phyloP scores from a whole-genome alignment of 2,888 invertebrate species.

The Cheilosia soror region DNA sequence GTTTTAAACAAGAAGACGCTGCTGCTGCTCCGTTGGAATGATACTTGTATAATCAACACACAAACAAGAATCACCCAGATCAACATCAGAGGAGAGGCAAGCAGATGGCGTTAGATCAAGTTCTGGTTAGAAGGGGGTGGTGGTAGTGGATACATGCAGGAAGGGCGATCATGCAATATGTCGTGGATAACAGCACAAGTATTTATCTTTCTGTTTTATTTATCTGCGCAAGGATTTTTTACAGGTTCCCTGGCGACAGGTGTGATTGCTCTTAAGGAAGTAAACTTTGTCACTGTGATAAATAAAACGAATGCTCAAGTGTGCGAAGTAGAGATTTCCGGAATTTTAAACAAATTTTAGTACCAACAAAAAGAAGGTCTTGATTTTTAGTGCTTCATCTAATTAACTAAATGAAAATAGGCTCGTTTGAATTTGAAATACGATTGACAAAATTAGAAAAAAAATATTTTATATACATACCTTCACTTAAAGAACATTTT shows the following conservation, averaged over 20 bases:
- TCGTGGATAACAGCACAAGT: constrained; percentile 37
- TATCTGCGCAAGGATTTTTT: not conserved
- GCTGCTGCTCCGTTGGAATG: not conserved
- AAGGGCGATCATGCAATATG: not conserved
- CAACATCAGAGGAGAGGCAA: not conserved
- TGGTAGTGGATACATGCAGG: not conserved
- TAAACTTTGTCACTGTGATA: constrained; percentile 47
- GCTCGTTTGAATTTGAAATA: too few species aligned
- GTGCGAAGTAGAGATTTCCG: constrained; percentile 3
- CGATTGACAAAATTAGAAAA: too few species aligned
- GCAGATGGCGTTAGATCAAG: constrained; percentile 30
- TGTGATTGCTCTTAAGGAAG: constrained; percentile 60
- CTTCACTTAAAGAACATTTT: too few species aligned
- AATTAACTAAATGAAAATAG: too few species aligned
- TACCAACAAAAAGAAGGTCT: too few species aligned
- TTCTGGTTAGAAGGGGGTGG: constrained; percentile 13
- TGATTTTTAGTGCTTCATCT: too few species aligned
- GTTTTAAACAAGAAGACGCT: not conserved
- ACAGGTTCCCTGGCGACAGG: constrained; percentile 35
- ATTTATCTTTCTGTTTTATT: not conserved
- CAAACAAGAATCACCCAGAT: not conserved
- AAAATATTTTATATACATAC: too few species aligned
- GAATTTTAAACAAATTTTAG: not conserved
- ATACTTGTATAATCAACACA: not conserved
- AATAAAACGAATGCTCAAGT: constrained; percentile 13